Base-by-base conservation (phyloP, 2,797 vertebrate species). In the Myotis vivesi region DNA sequence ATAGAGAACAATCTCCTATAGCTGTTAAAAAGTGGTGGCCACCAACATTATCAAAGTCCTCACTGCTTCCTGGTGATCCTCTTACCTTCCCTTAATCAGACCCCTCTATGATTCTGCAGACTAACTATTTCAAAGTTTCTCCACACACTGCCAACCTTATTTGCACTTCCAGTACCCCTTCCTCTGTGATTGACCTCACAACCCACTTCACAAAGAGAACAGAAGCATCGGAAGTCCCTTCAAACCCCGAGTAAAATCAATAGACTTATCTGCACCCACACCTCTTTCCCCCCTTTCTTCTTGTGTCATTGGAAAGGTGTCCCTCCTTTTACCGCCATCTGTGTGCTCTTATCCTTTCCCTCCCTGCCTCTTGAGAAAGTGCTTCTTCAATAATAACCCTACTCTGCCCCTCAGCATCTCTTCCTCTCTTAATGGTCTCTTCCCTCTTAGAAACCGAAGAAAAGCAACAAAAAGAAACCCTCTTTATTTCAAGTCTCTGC, bases 231-330 rank as follows among this genome's bases (percentile, higher is more conserved):
- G 17, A 80, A 64, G 33, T 82, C 15, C 44, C n/a, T 77, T 81
- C 83, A 75, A 79, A 77, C 77, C 25, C 33, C 4, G 22, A 73
- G 17, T 19, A 16, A 91, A 64, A 88, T n/a, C 49, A 36, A 28
- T 11, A 80, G 15, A 46, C 30, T 57, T 55, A 36, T 22, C 53
- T 41, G 19, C 13, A 69, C 55, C n/a, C 9, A 44, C 17, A 49
- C 23, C 73, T 59, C 62, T 73, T 83, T 95, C 72, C 66, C 38
- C 94, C 66, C 69, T 55, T 92, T 96, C 93, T 94, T 84, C 68
- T 55, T 49, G 59, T 95, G 55, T 91, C 22, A 36, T 9, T 5
- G 28, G 36, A 91, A 95, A 91, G 49, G 8, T 11, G n/a, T 20
- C 33, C 15, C 33, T 92, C 25, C 20, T 64, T 66, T 75, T 12